phyloP scores from a whole-genome alignment of 2,888 invertebrate species.

The Criorhina ranunculi region DNA sequence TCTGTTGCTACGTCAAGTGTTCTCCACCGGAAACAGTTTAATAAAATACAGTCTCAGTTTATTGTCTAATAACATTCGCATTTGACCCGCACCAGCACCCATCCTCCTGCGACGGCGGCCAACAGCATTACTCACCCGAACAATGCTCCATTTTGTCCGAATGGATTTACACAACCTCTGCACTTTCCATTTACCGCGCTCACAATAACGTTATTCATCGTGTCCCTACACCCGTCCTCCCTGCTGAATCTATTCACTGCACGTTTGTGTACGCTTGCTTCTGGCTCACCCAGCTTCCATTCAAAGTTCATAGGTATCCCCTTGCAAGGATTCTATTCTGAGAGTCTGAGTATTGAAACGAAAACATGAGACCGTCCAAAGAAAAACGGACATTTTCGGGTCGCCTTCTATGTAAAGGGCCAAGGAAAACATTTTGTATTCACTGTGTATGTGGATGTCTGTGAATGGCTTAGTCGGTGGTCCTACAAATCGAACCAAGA shows the following conservation, averaged over 20 bases:
- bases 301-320: constrained; percentile 34
- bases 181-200: constrained; percentile 62
- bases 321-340: constrained; percentile 40
- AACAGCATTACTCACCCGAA: constrained; percentile 51
- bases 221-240: not conserved
- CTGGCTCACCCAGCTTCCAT: constrained; percentile 15
- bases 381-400: constrained; percentile 67
- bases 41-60: constrained; percentile 70
- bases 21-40: constrained; percentile 69
- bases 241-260: constrained; percentile 67
- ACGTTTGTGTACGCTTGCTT: constrained; percentile 42
- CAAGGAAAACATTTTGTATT: constrained; percentile 59
- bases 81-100: constrained; percentile 50
- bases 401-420: constrained; percentile 24
- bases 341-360: constrained; percentile 12
- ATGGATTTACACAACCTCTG: constrained; percentile 73
- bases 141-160: constrained; percentile 71
- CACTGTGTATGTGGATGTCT: constrained; percentile 19
- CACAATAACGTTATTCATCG: constrained; percentile 65
- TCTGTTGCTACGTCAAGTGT: constrained; percentile 41
- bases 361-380: constrained; percentile 41
- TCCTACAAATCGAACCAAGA: constrained; percentile 21
- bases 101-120: constrained; percentile 12
- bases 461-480: not conserved
- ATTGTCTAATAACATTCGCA: constrained; percentile 72